A percentile compares a stretch with the other conserved stretches of the same genome.
These are phyloP conservation scores for Hyles lineata DNA, from an alignment of 2,888 invertebrate genomes.

Conservation along the genomic window DNA sequence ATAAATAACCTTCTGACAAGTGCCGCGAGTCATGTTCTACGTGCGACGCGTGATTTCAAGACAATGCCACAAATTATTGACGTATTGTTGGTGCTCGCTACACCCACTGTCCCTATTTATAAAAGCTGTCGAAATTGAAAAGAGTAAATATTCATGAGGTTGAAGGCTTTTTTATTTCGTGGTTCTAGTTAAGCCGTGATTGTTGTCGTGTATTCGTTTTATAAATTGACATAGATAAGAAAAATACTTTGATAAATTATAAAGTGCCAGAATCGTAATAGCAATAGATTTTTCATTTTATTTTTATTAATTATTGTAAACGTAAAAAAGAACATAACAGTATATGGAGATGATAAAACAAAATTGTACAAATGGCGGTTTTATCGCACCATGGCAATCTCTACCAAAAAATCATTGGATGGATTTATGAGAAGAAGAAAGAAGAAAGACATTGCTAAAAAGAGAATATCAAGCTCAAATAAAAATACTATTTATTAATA, in stretches of 20 bases:
- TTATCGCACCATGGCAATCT: too few relatives aligned
- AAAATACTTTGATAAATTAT: neutral
- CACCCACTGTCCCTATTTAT: constrained; percentile 45
- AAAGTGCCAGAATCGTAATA: too few relatives aligned
- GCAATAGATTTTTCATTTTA: too few relatives aligned
- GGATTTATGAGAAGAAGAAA: too few relatives aligned
- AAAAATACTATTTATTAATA: too few relatives aligned
- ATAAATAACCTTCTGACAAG: constrained; percentile 52
- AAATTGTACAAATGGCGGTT: too few relatives aligned
- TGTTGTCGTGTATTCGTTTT: neutral
- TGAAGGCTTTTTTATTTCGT: neutral
- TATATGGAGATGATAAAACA: too few relatives aligned
- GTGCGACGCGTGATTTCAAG: constrained; percentile 51
- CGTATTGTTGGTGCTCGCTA: constrained; percentile 55
- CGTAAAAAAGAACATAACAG: too few relatives aligned
- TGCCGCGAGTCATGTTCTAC: constrained; percentile 46
- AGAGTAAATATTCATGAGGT: constrained; percentile 1
- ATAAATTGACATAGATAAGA: neutral
- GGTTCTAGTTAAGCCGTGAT: neutral
- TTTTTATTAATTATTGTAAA: too few relatives aligned
- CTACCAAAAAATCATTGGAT: too few relatives aligned
- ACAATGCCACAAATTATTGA: constrained; percentile 57
- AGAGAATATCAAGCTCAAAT: too few relatives aligned
- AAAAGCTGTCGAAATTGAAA: constrained; percentile 10
- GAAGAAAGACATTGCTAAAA: too few relatives aligned